Evolutionary conservation across 2,888 invertebrate species (phyloP).

Genomic region (Tetragonula carbonaria): DNA sequence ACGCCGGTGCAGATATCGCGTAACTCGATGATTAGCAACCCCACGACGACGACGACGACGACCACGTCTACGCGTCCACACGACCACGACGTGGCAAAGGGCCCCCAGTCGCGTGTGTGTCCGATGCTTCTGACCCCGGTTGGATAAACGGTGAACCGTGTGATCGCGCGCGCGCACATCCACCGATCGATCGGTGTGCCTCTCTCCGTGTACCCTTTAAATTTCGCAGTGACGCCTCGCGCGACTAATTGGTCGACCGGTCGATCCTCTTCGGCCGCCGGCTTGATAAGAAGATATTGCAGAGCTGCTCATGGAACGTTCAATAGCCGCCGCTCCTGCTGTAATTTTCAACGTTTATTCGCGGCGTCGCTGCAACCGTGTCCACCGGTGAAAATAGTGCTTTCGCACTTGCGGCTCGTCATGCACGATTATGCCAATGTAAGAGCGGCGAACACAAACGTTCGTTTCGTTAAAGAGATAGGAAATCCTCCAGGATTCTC

Average conservation of each 20-base stretch:
- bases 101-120: constrained; percentile 5
- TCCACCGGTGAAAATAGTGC: neutral
- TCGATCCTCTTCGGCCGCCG: constrained; percentile 14
- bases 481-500: no score
- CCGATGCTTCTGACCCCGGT: constrained; percentile 22
- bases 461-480: no score
- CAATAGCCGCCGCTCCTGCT: neutral
- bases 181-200: constrained; percentile 33
- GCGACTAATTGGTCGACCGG: constrained; percentile 35
- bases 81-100: constrained; percentile 41
- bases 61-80: constrained; percentile 7
- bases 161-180: constrained; percentile 24
- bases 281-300: constrained; percentile 22
- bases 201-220: constrained; percentile 33
- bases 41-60: constrained; percentile 57
- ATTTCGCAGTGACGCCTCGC: constrained; percentile 40
- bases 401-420: neutral
- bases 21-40: constrained; percentile 73
- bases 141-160: constrained; percentile 8
- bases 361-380: neutral
- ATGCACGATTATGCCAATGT: no score
- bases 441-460: no score
- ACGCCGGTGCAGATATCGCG: constrained; percentile 64
- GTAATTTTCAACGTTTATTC: constrained; percentile 15
- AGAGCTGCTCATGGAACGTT: neutral